Conservation (phyloP, 2,797 vertebrate species). For the Danio kyathit region DNA sequence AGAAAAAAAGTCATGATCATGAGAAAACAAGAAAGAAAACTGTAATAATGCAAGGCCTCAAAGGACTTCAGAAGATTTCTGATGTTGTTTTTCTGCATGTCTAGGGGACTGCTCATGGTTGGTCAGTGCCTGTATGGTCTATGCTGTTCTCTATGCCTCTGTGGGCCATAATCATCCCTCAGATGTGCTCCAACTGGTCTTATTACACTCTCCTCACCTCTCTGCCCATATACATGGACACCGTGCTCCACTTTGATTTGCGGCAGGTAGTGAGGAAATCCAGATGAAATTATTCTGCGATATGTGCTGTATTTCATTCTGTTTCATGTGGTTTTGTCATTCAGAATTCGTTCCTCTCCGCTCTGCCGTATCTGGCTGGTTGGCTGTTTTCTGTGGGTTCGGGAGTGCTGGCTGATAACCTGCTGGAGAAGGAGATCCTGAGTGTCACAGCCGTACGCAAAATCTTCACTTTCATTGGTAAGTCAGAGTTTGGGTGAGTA, state of each 20-base stretch:
- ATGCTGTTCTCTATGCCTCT: constrained; percentile 84
- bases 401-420: constrained; percentile 80
- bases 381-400: constrained; percentile 71
- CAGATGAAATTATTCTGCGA: background rate
- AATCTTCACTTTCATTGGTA: constrained; percentile 83
- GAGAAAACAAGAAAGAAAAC: too few relatives aligned
- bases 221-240: constrained; percentile 85
- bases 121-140: constrained; percentile 79
- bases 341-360: constrained; percentile 87
- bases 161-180: constrained; percentile 85
- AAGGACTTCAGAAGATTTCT: background rate
- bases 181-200: constrained; percentile 89
- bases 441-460: constrained; percentile 83
- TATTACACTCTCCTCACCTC: constrained; percentile 88
- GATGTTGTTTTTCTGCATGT: background rate
- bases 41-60: too few relatives aligned
- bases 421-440: constrained; percentile 79
- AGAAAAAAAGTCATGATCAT: too few relatives aligned
- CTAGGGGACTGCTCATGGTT: constrained; percentile 82
- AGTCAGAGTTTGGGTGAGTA: constrained; percentile 50
- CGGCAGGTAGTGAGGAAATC: constrained; percentile 72
- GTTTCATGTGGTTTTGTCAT: constrained; percentile 22
- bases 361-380: constrained; percentile 83
- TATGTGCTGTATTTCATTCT: background rate
- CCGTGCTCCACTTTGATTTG: constrained; percentile 85